These are phyloP conservation scores for Chouioia cunea DNA, from an alignment of 2,888 invertebrate genomes.

Conservation along the genomic window DNA sequence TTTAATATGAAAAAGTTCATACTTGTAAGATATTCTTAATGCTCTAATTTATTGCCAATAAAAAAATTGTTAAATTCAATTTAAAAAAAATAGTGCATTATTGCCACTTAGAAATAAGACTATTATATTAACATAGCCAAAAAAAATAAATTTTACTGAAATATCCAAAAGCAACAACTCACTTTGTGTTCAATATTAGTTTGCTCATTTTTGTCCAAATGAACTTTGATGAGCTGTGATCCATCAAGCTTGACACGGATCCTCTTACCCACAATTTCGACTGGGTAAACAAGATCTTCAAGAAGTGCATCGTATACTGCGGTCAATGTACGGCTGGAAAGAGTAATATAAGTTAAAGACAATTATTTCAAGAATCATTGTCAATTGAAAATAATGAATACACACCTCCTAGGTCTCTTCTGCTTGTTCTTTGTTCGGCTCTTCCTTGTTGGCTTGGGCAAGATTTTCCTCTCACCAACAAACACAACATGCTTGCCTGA, in stretches of 20 bases:
- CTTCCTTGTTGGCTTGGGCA: slow-evolving; percentile 97
- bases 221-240: slow-evolving; percentile 95
- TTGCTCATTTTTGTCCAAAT: slow-evolving; percentile 97
- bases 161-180: slow-evolving; percentile 50
- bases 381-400: slow-evolving; percentile 1
- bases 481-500: slow-evolving; percentile 99
- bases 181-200: slow-evolving; percentile 99
- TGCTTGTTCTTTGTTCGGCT: slow-evolving; percentile 82
- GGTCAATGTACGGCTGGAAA: slow-evolving; percentile 87
- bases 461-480: slow-evolving; percentile 96
- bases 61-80: too few species aligned
- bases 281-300: slow-evolving; percentile 98
- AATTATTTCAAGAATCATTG: slow-evolving; percentile 11
- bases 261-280: slow-evolving; percentile 98
- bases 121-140: too few species aligned
- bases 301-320: slow-evolving; percentile 97
- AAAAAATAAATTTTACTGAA: slow-evolving; percentile 35
- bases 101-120: neutral
- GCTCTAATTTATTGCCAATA: too few species aligned
- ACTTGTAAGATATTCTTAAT: slow-evolving; percentile 5
- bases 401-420: slow-evolving; percentile 78
- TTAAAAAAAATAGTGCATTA: too few species aligned
- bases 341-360: neutral
- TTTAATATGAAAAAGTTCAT: slow-evolving; percentile 8
- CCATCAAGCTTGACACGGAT: slow-evolving; percentile 97